Base-by-base conservation (phyloP, 2,113 vertebrate genomes). In the Anhinga rufa region DNA sequence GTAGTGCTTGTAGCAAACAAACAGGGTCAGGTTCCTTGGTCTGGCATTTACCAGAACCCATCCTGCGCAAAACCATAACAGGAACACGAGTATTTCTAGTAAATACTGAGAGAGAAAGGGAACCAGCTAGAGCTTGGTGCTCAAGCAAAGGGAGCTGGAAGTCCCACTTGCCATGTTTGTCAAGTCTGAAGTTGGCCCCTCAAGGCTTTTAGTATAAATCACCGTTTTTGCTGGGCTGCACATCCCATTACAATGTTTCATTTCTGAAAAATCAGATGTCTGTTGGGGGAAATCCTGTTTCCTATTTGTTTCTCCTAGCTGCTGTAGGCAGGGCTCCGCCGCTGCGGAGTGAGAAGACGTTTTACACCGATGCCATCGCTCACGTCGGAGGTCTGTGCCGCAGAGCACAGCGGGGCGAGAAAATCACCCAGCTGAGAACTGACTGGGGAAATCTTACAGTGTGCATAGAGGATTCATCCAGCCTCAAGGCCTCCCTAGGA, bases 221-320 rank as follows among this genome's bases (percentile, higher is more conserved):
- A 83, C 0, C 9, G 11, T 3, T 38, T 93, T 82, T 82, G 17
- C 31, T 85, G 25, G 17, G 91, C 83, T 91, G 89, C 38, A 66
- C 8, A 69, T 91, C 78, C 60, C 34, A 0, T 86, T 74, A 86
- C 49, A 90, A 65, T 0, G 0, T 26, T 8, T 85, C 42, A 20
- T 51, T 71, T 92, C 80, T 89, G 77, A 87, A 96, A 92, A 95
- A 71, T 72, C 81, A 69, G 34, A 54, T 0, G 36, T 52, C 44
- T 91, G 20, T 40, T 58, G 80, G 52, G 75, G 92, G 82, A 96
- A 96, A 92, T 96, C 80, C 92, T 87, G 86, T 87, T 97, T 95
- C 77, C 92, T 87, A 57, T 64, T 94, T 88, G 48, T 75, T 86
- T 58, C 58, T 87, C 57, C 15, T 26, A 82, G 74, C 3, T 58